Conservation (phyloP, 2,113 vertebrate genomes). For the Silurus glanis region DNA sequence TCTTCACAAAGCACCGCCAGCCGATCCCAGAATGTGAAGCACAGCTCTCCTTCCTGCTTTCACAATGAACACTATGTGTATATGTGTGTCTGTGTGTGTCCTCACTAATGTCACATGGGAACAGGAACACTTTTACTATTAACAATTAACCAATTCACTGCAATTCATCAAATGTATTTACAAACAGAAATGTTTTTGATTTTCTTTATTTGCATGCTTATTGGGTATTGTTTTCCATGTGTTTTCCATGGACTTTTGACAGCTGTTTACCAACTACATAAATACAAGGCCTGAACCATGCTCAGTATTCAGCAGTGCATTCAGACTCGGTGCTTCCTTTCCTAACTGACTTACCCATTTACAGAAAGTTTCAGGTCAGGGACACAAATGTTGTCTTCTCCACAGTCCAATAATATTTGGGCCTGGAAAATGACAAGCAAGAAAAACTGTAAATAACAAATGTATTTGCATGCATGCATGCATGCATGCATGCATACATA, state of each 20-base stretch:
- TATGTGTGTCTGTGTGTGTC: neutral
- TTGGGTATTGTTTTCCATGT: neutral
- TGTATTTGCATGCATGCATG: too few species aligned
- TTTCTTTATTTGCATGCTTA: neutral
- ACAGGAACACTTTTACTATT: slow-evolving; percentile 14
- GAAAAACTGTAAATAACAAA: neutral
- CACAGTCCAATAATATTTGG: slow-evolving; percentile 89
- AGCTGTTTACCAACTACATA: neutral
- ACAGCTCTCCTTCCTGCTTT: slow-evolving; percentile 58
- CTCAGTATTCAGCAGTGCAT: neutral
- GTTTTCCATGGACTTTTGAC: neutral
- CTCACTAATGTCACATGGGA: slow-evolving; percentile 8
- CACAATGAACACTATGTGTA: neutral
- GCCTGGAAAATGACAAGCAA: slow-evolving; percentile 67
- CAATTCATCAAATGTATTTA: slow-evolving; percentile 26
- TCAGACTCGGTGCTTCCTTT: slow-evolving; percentile 4
- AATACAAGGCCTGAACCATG: slow-evolving; percentile 17
- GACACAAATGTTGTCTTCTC: slow-evolving; percentile 91
- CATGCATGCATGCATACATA: too few species aligned
- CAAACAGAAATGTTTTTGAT: neutral
- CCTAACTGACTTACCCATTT: slow-evolving; percentile 73
- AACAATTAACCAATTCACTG: slow-evolving; percentile 3
- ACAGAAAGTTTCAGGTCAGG: slow-evolving; percentile 86
- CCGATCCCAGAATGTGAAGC: slow-evolving; percentile 57
- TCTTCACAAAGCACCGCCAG: neutral